Evolutionary conservation across 1,140 invertebrate species (phyloP).

Genomic region (Drosophila burlai): DNA sequence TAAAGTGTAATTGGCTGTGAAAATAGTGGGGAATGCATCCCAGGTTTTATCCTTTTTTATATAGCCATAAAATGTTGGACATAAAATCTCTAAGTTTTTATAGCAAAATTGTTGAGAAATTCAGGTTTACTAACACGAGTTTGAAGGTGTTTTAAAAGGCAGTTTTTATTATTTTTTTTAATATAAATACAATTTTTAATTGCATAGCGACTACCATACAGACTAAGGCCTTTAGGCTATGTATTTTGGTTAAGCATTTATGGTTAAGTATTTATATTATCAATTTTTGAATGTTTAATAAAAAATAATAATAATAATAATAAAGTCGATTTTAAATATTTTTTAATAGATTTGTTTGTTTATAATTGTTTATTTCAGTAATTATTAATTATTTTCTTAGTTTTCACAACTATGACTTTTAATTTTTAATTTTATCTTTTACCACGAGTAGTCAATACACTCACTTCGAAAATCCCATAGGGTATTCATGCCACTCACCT

Average conservation of each 20-base stretch:
- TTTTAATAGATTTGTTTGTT: no score
- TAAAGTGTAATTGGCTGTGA: slow-evolving; percentile 7
- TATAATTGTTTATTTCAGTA: no score
- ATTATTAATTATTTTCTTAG: no score
- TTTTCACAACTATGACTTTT: neutral
- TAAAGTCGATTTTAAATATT: no score
- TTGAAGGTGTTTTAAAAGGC: neutral
- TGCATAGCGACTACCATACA: no score
- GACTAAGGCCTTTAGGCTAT: no score
- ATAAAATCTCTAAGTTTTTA: slow-evolving; percentile 5
- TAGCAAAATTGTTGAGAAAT: neutral
- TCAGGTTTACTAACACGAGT: no score
- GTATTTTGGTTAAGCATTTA: no score
- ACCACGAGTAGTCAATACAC: neutral
- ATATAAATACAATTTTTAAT: no score
- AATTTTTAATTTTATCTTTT: neutral
- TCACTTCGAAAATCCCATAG: neutral
- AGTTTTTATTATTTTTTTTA: neutral
- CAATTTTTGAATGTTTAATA: no score
- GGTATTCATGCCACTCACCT: slow-evolving; percentile 38
- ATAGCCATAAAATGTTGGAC: slow-evolving; percentile 1
- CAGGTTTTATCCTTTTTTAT: slow-evolving; percentile 6
- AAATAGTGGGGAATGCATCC: slow-evolving; percentile 5
- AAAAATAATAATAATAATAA: no score
- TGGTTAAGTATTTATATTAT: no score